A percentile compares a stretch with the other conserved stretches of the same genome.
These are phyloP conservation scores for Psilopsiagon aymara DNA, from an alignment of 2,113 vertebrate genomes.

Conservation along the genomic window DNA sequence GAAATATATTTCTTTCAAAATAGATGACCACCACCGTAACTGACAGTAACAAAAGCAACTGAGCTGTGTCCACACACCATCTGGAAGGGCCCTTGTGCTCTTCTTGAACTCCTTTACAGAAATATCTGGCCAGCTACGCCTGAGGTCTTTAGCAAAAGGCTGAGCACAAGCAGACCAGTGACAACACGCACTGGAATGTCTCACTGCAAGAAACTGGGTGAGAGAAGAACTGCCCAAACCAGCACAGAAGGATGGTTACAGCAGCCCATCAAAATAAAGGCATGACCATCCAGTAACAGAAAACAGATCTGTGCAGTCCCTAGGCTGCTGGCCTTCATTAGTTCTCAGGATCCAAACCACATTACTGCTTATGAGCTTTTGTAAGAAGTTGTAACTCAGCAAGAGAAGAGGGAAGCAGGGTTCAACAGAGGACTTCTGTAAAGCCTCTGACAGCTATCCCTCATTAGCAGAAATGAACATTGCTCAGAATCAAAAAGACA, in stretches of 20 bases:
- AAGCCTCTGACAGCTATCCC: constrained; percentile 2
- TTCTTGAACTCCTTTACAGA: background rate
- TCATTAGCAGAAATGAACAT: constrained; percentile 35
- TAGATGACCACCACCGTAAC: background rate
- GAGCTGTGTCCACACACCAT: background rate
- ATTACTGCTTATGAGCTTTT: background rate
- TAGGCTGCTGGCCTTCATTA: constrained; percentile 9
- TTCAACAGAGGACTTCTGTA: constrained; percentile 13
- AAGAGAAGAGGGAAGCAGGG: background rate
- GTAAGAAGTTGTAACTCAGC: background rate
- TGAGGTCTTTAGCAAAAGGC: background rate
- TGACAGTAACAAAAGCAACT: background rate
- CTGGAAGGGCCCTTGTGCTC: background rate
- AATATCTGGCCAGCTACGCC: background rate
- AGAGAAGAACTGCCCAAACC: background rate
- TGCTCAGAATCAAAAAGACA: constrained; percentile 21
- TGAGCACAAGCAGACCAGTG: background rate
- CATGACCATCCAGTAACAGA: background rate
- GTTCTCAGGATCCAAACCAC: background rate
- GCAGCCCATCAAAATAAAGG: background rate
- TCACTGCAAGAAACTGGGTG: background rate
- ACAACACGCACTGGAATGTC: background rate
- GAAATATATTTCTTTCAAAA: background rate
- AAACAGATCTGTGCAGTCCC: background rate
- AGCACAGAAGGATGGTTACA: background rate